These are phyloP conservation scores for Muscidifurax raptorellus DNA, from an alignment of 1,140 invertebrate species.

Conservation along the genomic window DNA sequence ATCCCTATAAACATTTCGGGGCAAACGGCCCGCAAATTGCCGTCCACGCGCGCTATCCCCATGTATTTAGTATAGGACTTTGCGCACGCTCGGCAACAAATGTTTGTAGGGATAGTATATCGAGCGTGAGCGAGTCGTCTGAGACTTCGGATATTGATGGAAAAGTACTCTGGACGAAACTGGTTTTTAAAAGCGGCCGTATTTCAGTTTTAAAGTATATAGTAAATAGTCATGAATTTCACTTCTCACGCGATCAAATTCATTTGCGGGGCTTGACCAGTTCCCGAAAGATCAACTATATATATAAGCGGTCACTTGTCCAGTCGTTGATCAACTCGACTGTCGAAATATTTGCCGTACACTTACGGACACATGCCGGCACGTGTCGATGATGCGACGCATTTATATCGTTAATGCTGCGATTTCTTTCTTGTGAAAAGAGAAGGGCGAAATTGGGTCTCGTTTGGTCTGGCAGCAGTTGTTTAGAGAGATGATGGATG, in stretches of 20 bases:
- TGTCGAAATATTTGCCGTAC: conserved; percentile 62
- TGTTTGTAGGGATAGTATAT: no score
- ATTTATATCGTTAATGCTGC: conserved; percentile 58
- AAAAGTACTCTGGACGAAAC: not conserved
- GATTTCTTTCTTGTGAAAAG: conserved; percentile 55
- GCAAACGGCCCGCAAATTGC: no score
- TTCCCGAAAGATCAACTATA: not conserved
- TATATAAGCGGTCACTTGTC: not conserved
- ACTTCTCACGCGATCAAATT: no score
- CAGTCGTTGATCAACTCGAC: conserved; percentile 61
- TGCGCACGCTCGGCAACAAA: no score
- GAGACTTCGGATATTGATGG: not conserved
- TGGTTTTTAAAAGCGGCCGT: not conserved
- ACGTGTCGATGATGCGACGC: conserved; percentile 68
- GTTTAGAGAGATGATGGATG: conserved; percentile 74
- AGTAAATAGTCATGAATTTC: not conserved
- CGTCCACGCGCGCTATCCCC: no score
- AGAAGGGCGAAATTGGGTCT: conserved; percentile 26
- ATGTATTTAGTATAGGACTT: no score
- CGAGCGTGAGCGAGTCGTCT: no score
- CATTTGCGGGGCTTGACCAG: not conserved
- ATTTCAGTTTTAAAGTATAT: conserved; percentile 2
- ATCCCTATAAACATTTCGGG: no score
- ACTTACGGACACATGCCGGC: conserved; percentile 49
- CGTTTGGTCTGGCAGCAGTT: conserved; percentile 52